Evolutionary conservation across 2,113 vertebrate species (phyloP).

Genomic region (Vidua macroura): DNA sequence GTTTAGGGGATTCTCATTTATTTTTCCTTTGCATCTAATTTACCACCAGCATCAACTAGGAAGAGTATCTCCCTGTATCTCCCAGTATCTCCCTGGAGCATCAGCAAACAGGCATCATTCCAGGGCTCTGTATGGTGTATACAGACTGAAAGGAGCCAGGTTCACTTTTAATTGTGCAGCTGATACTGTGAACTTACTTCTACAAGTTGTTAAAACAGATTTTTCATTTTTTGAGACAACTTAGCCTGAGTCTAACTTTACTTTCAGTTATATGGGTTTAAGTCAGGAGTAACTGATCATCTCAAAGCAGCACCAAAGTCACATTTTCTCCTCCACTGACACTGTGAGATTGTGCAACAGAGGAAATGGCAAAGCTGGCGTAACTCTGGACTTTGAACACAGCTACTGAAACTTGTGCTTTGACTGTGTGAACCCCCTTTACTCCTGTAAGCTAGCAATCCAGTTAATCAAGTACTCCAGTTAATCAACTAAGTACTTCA

Average conservation of each 20-base stretch:
- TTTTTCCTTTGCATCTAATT: neutral
- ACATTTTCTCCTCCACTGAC: neutral
- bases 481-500: neutral
- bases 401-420: neutral
- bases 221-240: neutral
- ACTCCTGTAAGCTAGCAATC: neutral
- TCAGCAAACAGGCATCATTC: neutral
- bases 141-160: neutral
- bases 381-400: neutral
- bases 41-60: neutral
- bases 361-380: neutral
- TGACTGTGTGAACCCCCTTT: neutral
- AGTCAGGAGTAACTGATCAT: neutral
- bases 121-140: neutral
- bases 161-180: neutral
- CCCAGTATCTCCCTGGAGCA: neutral
- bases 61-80: neutral
- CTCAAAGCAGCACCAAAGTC: neutral
- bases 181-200: neutral
- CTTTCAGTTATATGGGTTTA: neutral
- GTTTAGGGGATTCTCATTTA: neutral
- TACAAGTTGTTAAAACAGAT: neutral
- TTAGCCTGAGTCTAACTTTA: neutral
- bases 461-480: neutral
- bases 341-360: neutral